These are phyloP conservation scores for Drosophila paracracens DNA, from an alignment of 2,888 invertebrate genomes.

Conservation along the genomic window DNA sequence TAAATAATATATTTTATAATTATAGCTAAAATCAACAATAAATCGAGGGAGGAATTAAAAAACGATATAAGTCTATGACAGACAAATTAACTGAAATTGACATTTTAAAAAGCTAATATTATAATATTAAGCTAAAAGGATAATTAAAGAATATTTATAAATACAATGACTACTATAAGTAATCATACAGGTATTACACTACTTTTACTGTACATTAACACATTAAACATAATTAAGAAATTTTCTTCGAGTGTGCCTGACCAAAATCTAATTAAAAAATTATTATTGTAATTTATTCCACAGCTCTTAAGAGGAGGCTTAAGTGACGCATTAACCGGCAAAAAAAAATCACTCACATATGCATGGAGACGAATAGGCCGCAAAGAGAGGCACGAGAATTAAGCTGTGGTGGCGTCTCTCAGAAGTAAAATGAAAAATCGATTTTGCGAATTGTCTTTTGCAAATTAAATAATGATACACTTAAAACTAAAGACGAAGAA, in stretches of 20 bases:
- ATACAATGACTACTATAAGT: not conserved
- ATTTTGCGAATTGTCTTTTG: conserved; percentile 51
- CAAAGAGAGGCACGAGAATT: conserved; percentile 23
- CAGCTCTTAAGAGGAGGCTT: conserved; percentile 6
- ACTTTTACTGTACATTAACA: not conserved
- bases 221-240: not conserved
- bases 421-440: conserved; percentile 64
- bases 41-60: not conserved
- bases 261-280: conserved; percentile 2
- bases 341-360: conserved; percentile 1
- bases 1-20: not conserved
- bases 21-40: not conserved
- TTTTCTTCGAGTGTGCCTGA: not conserved
- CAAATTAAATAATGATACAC: conserved; percentile 19
- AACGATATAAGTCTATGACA: not conserved
- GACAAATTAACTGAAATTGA: not conserved
- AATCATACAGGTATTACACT: not conserved
- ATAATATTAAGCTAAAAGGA: not conserved
- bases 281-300: conserved; percentile 1
- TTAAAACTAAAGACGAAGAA: conserved; percentile 5
- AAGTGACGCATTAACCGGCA: conserved; percentile 36
- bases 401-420: conserved; percentile 5
- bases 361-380: not conserved
- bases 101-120: not conserved
- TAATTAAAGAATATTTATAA: not conserved